Base-by-base conservation (phyloP, 2,797 vertebrate species). In the Gorsachius magnificus region DNA sequence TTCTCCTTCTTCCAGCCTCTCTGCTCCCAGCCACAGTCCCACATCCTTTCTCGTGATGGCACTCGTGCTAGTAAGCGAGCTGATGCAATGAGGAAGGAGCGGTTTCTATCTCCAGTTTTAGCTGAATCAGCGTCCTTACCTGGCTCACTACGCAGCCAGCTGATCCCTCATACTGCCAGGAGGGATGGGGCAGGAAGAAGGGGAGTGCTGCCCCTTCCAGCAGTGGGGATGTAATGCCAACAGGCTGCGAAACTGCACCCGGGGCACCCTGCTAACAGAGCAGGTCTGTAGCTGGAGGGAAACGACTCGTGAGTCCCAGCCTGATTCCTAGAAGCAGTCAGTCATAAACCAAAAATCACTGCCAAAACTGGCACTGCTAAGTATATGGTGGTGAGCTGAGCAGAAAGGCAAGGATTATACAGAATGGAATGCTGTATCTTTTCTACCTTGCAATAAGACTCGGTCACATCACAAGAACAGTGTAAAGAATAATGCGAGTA, bases 161-260 rank as follows among this genome's bases (percentile, higher is more conserved):
- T 33, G 28, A 41, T 31, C 9, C 18, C 65, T 48, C 1, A 0
- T 7, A 60, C 0, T 1, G 10, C 57, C 22, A 13, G 56, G 21
- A 89, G 7, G 5, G 11, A 56, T 1, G 2, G 25, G 31, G 25
- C 26, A 68, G 66, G 45, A 75, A 60, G 64, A 9, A 36, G 29
- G 51, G 25, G 18, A 18, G 5, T 4, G 12, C 38, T 60, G 13
- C 11, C 29, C 54, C 38, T 35, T 43, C 25, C 53, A 63, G 31
- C 35, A 48, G 33, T 3, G 11, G 21, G 8, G 19, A 50, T 5
- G 13, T 29, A 50, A 69, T 0, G 4, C 7, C 26, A 83, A n/a
- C 14, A 12, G 31, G 31, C 19, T 61, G n/a, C 14, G 16, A 57
- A 77, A 61, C 14, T 5, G 16, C 29, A 41, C 20, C 18, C 33